These are phyloP conservation scores for Aspidiotus rigidus DNA, from an alignment of 2,888 invertebrate species.

Conservation along the genomic window DNA sequence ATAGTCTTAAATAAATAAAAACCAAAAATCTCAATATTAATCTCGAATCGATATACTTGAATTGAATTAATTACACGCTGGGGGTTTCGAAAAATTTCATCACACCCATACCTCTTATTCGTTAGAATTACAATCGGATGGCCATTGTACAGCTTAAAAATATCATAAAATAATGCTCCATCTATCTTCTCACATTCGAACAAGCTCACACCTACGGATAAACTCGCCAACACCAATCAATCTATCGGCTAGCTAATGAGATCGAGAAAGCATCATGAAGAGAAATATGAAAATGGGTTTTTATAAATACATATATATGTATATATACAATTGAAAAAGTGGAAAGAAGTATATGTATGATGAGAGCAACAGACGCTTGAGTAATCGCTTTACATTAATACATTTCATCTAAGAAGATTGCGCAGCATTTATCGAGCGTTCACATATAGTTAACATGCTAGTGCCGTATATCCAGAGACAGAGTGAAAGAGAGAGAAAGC, in stretches of 20 bases:
- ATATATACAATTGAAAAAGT: slow-evolving; percentile 1
- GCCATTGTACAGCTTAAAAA: too few relatives aligned
- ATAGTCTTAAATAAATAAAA: too few relatives aligned
- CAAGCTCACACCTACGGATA: too few relatives aligned
- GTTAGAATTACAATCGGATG: too few relatives aligned
- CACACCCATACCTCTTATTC: too few relatives aligned
- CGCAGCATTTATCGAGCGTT: slow-evolving; percentile 24
- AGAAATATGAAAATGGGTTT: too few relatives aligned
- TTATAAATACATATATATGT: not conserved
- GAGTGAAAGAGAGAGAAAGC: not conserved
- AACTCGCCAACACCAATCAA: not conserved
- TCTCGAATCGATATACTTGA: too few relatives aligned
- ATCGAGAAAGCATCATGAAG: not conserved
- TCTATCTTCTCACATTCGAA: too few relatives aligned
- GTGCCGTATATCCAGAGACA: not conserved
- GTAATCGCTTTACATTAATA: slow-evolving; percentile 33
- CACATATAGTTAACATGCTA: not conserved
- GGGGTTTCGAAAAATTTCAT: too few relatives aligned
- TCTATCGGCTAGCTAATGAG: not conserved
- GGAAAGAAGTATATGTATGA: slow-evolving; percentile 1
- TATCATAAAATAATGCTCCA: too few relatives aligned
- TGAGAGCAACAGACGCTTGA: slow-evolving; percentile 23
- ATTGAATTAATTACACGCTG: too few relatives aligned
- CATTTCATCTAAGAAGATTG: slow-evolving; percentile 32
- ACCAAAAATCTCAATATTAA: too few relatives aligned